phyloP scores from a whole-genome alignment of 2,888 invertebrate species.

The Entomobrya proxima region DNA sequence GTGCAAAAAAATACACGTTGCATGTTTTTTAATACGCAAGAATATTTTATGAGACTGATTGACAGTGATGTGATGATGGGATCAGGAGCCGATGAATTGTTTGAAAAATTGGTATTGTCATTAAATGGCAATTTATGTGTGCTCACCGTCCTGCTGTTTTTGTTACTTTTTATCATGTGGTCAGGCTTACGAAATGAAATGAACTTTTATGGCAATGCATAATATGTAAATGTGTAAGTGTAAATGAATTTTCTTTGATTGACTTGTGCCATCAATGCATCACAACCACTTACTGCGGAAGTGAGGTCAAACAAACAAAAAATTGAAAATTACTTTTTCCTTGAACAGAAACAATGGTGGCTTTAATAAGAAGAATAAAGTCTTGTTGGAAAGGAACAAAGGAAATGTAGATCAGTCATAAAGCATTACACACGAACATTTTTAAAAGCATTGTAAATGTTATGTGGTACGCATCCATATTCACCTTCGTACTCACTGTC shows the following conservation, averaged over 20 bases:
- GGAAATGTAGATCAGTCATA: slow-evolving; percentile 36
- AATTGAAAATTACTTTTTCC: slow-evolving; percentile 35
- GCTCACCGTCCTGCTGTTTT: slow-evolving; percentile 38
- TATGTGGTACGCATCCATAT: neutral
- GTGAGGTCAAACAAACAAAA: slow-evolving; percentile 46
- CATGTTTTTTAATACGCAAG: neutral
- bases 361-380: neutral
- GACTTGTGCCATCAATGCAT: slow-evolving; percentile 10
- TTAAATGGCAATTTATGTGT: slow-evolving; percentile 54
- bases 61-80: slow-evolving; percentile 45
- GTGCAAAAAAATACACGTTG: slow-evolving; percentile 43
- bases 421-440: neutral
- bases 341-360: slow-evolving; percentile 24
- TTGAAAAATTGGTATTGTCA: slow-evolving; percentile 55
- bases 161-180: slow-evolving; percentile 43
- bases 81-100: slow-evolving; percentile 41
- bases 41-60: neutral
- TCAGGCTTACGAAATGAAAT: slow-evolving; percentile 8
- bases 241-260: slow-evolving; percentile 41
- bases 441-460: neutral
- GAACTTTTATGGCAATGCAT: slow-evolving; percentile 25
- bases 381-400: neutral
- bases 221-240: slow-evolving; percentile 25
- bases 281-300: slow-evolving; percentile 35
- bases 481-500: neutral